These are phyloP conservation scores for Trichacis sp. DNA, from an alignment of 2,888 invertebrate species.

Conservation along the genomic window DNA sequence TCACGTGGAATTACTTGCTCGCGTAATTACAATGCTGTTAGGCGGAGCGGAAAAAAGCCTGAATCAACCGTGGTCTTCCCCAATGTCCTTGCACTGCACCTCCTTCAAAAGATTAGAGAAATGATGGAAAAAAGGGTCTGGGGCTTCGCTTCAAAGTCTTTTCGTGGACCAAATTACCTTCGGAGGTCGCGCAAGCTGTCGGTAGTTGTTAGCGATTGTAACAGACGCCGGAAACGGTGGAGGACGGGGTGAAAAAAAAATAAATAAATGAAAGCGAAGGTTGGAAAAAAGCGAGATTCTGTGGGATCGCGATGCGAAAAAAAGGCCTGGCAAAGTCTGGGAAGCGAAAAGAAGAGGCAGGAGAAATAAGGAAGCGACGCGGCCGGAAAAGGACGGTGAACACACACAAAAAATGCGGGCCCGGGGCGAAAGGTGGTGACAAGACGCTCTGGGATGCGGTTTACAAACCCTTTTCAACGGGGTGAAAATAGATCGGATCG, in stretches of 20 bases:
- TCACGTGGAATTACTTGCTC: background rate
- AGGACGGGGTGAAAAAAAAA: constrained; percentile 6
- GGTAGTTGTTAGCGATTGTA: constrained; percentile 9
- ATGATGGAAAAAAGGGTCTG: background rate
- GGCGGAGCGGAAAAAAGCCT: background rate
- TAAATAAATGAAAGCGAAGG: background rate
- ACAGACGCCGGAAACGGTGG: constrained; percentile 33
- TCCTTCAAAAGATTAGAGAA: background rate
- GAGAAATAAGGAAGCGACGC: background rate
- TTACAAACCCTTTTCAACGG: too few species aligned
- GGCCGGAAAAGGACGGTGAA: too few species aligned
- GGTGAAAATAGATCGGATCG: too few species aligned
- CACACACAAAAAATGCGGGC: too few species aligned
- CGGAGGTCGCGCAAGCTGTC: constrained; percentile 21
- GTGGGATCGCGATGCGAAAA: background rate
- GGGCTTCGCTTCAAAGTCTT: constrained; percentile 24
- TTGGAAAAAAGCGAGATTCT: background rate
- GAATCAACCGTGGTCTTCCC: background rate
- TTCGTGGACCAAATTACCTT: constrained; percentile 36
- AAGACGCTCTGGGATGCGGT: too few species aligned
- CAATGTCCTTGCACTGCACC: constrained; percentile 1
- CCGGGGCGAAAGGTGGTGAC: too few species aligned
- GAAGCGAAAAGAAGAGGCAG: background rate
- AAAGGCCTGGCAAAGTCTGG: background rate
- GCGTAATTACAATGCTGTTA: background rate